phyloP scores from a whole-genome alignment of 2,888 invertebrate species.

The Ophion obscuratus region DNA sequence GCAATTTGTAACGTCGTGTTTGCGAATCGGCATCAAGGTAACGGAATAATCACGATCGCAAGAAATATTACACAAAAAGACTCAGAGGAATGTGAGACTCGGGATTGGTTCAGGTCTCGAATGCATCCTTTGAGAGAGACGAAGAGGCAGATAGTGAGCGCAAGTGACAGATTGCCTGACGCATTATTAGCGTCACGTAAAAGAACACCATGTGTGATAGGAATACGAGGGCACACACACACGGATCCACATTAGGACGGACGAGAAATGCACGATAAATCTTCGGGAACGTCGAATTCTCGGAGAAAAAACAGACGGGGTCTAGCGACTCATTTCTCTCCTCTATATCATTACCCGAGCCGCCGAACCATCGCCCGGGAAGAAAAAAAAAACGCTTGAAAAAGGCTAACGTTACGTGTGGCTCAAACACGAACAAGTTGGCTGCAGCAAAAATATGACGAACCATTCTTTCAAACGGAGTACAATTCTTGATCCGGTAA shows the following conservation, averaged over 20 bases:
- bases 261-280: constrained; percentile 56
- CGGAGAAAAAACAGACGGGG: constrained; percentile 54
- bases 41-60: constrained; percentile 43
- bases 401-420: constrained; percentile 21
- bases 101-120: constrained; percentile 7
- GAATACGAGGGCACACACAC: constrained; percentile 28
- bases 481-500: constrained; percentile 45
- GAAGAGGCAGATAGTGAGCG: constrained; percentile 1
- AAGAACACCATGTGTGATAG: constrained; percentile 46
- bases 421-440: constrained; percentile 6
- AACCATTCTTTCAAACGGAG: constrained; percentile 40
- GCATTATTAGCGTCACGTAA: constrained; percentile 64
- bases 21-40: constrained; percentile 23
- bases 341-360: constrained; percentile 22
- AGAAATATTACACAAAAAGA: constrained; percentile 43
- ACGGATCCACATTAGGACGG: constrained; percentile 11
- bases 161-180: constrained; percentile 53
- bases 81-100: constrained; percentile 2
- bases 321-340: constrained; percentile 59
- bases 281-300: constrained; percentile 53
- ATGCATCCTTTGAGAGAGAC: neutral
- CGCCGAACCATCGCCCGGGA: constrained; percentile 1
- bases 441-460: neutral
- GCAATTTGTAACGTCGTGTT: constrained; percentile 47
- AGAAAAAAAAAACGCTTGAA: neutral